Evolutionary conservation across 2,113 vertebrate genomes (phyloP), one percentile per base, ranked within the genome.

Genomic region (Dicentrarchus labrax): DNA sequence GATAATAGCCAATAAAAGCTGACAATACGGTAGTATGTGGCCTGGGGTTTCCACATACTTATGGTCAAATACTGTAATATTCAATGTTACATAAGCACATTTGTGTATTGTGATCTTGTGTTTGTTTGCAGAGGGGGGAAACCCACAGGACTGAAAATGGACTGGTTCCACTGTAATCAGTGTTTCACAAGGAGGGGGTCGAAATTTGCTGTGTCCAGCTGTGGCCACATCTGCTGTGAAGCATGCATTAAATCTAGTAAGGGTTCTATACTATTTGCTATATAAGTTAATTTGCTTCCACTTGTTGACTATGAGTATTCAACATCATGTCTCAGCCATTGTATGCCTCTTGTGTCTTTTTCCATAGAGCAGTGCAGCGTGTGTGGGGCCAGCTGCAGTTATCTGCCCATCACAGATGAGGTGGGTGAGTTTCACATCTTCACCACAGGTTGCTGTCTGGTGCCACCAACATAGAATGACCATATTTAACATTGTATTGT

Each of bases 91-190:
- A 16, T 16, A 21, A 22, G 61, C 24, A 36, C n/a, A 68, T 80
- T n/a, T 68, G 4, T 19, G 12, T 38, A 39, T 45, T 72, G 50
- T 68, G 9, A 47, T 47, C 5, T 19, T 77, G 5, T 84, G 43
- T 82, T 51, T 19, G 1, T 50, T 69, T 83, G 22, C 62, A 78
- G n/a, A 16, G 9, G 8, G 41, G 30, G 54, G 22, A 67, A 73
- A 36, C 41, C 36, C 21, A 36, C 4, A 60, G 66, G n/a, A 5
- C 8, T 4, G 0, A 22, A 73, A 66, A 97, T 97, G 97, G 96
- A 97, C 73, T 98, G 97, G 96, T 97, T 98, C 93, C 97, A 97
- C 68, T 98, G 97, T 87, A 97, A 97, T 88, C 87, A 88, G 71
- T 97, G 97, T 90, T 97, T 95, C 82, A 84, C 68, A 62, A 96